Conservation (phyloP, 2,888 invertebrate genomes). For the Scaptomyza tumidula region DNA sequence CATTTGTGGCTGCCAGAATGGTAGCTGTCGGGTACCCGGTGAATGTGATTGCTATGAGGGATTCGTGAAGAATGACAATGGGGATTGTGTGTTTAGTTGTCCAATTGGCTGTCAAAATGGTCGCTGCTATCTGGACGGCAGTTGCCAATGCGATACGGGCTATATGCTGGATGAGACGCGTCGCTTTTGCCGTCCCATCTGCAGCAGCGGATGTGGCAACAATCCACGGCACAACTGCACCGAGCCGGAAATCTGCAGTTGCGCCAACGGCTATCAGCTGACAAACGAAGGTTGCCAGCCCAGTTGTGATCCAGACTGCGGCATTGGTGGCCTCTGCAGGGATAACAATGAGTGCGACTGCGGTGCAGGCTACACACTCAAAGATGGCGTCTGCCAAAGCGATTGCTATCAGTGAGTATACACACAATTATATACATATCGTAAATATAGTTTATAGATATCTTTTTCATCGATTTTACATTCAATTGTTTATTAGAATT, state of each 20-base stretch:
- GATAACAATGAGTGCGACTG: conserved; percentile 87
- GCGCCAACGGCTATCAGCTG: conserved; percentile 84
- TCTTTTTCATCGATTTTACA: neutral
- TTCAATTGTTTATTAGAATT: no score
- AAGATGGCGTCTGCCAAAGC: conserved; percentile 81
- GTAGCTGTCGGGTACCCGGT: conserved; percentile 75
- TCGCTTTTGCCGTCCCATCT: conserved; percentile 87
- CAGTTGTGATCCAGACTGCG: conserved; percentile 81
- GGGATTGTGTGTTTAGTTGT: conserved; percentile 82
- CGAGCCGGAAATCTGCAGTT: conserved; percentile 84
- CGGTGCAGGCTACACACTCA: conserved; percentile 85
- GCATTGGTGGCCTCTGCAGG: conserved; percentile 86
- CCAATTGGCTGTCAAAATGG: conserved; percentile 86
- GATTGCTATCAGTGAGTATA: conserved; percentile 83
- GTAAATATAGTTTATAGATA: no score
- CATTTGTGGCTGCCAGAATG: conserved; percentile 80
- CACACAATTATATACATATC: no score
- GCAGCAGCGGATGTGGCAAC: conserved; percentile 83
- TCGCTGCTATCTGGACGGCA: conserved; percentile 86
- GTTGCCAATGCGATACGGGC: conserved; percentile 88
- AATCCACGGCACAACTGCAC: conserved; percentile 81
- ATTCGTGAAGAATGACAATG: conserved; percentile 80
- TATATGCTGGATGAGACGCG: conserved; percentile 86
- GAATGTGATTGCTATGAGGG: conserved; percentile 81
- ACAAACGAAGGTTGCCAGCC: conserved; percentile 80